phyloP scores from a whole-genome alignment of 2,113 vertebrate species.

The Cynocephalus volans region DNA sequence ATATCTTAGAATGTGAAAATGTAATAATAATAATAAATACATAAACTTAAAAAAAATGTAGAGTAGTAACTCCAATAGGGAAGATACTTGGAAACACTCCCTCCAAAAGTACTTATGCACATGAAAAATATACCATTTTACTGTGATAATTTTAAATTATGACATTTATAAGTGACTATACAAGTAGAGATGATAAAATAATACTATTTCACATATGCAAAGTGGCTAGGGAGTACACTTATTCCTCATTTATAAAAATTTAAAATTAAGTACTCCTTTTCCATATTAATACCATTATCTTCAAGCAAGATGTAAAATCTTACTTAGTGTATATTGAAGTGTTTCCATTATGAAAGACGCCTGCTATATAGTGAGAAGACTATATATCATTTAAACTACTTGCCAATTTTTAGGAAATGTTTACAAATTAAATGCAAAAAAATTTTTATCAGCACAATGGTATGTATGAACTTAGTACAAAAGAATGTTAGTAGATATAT shows the following conservation, averaged over 20 bases:
- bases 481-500: conserved; percentile 23
- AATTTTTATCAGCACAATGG: background rate
- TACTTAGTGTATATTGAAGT: background rate
- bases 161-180: background rate
- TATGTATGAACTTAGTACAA: background rate
- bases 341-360: background rate
- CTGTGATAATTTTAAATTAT: background rate
- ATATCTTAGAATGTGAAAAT: no score
- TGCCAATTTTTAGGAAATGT: background rate
- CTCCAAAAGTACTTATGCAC: background rate
- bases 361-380: background rate
- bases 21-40: no score
- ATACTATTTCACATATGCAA: background rate
- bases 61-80: background rate
- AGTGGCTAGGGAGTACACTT: background rate
- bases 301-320: background rate
- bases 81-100: background rate
- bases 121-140: background rate
- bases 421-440: background rate
- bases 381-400: background rate
- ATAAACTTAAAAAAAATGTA: background rate
- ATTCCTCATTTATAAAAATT: background rate
- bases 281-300: background rate
- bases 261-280: background rate
- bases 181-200: background rate